Conservation (phyloP, 2,113 vertebrate species). For the Ornithorhynchus anatinus region DNA sequence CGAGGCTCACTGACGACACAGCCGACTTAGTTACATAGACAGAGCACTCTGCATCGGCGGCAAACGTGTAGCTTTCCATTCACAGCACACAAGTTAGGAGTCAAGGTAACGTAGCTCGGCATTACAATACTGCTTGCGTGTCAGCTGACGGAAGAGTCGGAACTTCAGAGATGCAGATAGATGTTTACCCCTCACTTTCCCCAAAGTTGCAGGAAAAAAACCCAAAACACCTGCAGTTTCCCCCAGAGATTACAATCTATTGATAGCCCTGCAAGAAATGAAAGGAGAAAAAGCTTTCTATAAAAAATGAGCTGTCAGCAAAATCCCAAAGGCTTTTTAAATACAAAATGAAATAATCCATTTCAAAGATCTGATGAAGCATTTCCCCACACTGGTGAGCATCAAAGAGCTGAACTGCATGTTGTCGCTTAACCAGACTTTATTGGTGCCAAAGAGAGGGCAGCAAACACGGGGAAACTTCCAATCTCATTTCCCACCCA, state of each 20-base stretch:
- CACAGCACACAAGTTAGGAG: fast-evolving
- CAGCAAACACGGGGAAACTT: neutral
- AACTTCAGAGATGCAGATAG: constrained; percentile 4
- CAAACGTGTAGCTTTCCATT: neutral
- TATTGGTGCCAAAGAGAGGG: no score
- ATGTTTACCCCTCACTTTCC: constrained; percentile 4
- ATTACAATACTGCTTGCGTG: neutral
- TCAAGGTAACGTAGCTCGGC: neutral
- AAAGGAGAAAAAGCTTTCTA: neutral
- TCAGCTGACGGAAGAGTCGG: constrained; percentile 7
- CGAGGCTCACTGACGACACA: neutral
- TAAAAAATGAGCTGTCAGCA: neutral
- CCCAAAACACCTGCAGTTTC: neutral
- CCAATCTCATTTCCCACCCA: neutral
- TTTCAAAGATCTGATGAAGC: neutral
- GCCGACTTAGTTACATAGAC: fast-evolving
- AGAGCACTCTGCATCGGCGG: neutral
- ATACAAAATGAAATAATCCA: neutral
- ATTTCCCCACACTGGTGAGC: neutral
- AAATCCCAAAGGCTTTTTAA: constrained; percentile 9
- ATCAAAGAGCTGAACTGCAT: neutral
- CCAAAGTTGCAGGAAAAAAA: constrained; percentile 17
- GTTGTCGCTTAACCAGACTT: neutral
- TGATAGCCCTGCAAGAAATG: neutral
- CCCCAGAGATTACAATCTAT: neutral